Percentiles rank a stretch among this genome's conserved stretches.
phyloP scores from a whole-genome alignment of 2,113 vertebrate species.

The Rhynchomys soricoides region DNA sequence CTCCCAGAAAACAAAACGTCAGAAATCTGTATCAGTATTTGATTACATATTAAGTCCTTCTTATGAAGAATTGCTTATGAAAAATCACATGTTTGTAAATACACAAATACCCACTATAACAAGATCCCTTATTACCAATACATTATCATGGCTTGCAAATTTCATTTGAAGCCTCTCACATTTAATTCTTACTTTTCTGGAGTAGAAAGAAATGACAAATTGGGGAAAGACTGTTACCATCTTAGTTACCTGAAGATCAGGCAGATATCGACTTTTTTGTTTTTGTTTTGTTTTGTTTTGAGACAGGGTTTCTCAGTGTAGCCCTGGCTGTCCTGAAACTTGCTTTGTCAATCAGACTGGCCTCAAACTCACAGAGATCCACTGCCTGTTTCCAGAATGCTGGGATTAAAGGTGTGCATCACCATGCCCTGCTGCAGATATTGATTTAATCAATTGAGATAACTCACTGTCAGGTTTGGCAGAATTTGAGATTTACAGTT shows the following conservation, averaged over 20 bases:
- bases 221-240: background rate
- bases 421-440: background rate
- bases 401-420: background rate
- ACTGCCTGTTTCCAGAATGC: background rate
- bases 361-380: background rate
- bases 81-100: constrained; percentile 11
- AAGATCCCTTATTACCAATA: background rate
- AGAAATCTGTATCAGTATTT: background rate
- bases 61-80: background rate
- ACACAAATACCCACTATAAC: background rate
- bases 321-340: background rate
- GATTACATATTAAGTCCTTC: background rate
- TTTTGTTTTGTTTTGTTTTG: background rate
- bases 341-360: background rate
- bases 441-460: background rate
- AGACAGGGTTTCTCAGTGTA: background rate
- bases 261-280: background rate
- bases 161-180: background rate
- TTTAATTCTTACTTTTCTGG: constrained; percentile 12
- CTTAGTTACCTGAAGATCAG: background rate
- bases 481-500: background rate
- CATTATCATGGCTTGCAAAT: background rate
- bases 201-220: background rate
- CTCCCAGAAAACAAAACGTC: background rate
- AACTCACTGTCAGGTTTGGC: background rate